phyloP scores from a whole-genome alignment of 2,113 vertebrate genomes.

The Ochotona curzoniae region DNA sequence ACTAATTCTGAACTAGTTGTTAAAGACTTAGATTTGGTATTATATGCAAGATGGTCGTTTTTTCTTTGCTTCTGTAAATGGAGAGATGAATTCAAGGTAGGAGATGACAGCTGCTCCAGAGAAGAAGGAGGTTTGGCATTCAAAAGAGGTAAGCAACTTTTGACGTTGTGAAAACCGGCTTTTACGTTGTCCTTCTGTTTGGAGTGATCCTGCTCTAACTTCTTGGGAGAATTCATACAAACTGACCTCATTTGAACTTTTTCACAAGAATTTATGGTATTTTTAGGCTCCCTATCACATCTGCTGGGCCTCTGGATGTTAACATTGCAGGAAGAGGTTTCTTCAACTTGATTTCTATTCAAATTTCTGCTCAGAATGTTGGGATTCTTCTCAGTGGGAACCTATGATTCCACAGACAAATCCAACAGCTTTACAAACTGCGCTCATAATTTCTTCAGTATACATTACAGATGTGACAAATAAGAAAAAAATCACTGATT shows the following conservation, averaged over 20 bases:
- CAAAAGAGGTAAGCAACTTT: constrained; percentile 75
- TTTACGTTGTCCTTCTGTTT: constrained; percentile 20
- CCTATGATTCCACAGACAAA: constrained; percentile 84
- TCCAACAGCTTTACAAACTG: constrained; percentile 78
- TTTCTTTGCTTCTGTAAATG: constrained; percentile 10
- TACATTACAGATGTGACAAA: constrained; percentile 38
- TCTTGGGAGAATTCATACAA: constrained; percentile 39
- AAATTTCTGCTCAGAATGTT: constrained; percentile 73
- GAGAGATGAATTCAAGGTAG: not conserved
- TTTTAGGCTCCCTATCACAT: constrained; percentile 51
- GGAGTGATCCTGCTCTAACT: constrained; percentile 28
- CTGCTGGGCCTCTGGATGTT: constrained; percentile 31
- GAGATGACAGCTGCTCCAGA: constrained; percentile 21
- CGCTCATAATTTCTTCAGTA: constrained; percentile 66
- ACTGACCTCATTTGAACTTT: constrained; percentile 48
- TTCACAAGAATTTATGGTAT: not conserved
- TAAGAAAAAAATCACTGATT: constrained; percentile 60
- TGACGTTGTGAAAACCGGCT: not conserved
- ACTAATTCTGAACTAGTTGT: constrained; percentile 75
- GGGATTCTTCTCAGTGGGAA: constrained; percentile 77
- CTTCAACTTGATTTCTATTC: constrained; percentile 53
- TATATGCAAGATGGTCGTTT: constrained; percentile 24
- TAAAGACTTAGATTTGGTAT: constrained; percentile 55
- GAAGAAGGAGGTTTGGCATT: constrained; percentile 65
- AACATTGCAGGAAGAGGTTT: constrained; percentile 63